A percentile compares a stretch with the other conserved stretches of the same genome.
These are phyloP conservation scores for Danio jaintianensis DNA, from an alignment of 2,797 vertebrate genomes.

Conservation along the genomic window DNA sequence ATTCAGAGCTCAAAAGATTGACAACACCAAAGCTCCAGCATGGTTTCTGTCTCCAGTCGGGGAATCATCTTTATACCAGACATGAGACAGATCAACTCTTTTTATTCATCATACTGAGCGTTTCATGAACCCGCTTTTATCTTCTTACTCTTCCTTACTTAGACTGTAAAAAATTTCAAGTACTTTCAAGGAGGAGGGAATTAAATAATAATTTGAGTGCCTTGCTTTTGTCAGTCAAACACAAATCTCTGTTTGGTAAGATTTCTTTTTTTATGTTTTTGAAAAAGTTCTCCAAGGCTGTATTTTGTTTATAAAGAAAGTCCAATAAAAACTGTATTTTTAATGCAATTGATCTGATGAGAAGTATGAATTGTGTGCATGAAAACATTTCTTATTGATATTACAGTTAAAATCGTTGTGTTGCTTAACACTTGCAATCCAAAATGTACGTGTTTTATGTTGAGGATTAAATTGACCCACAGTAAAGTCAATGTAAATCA, in stretches of 20 bases:
- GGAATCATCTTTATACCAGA: conserved; percentile 40
- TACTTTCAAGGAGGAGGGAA: background rate
- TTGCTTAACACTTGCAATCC: too few species aligned
- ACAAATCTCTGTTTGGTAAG: background rate
- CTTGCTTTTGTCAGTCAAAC: conserved; percentile 23
- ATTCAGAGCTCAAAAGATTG: conserved; percentile 36
- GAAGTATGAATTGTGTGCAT: background rate
- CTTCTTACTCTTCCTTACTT: conserved; percentile 24
- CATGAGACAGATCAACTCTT: conserved; percentile 30
- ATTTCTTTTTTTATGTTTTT: background rate
- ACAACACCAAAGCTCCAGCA: conserved; percentile 23
- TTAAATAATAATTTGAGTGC: background rate
- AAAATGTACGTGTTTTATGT: too few species aligned
- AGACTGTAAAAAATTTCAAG: conserved; percentile 16
- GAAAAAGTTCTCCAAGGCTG: background rate
- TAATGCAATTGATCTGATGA: background rate
- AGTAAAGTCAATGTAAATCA: too few species aligned
- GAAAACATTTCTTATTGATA: background rate
- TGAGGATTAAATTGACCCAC: too few species aligned
- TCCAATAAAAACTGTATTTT: background rate
- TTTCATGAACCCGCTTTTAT: conserved; percentile 36
- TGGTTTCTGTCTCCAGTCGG: conserved; percentile 9
- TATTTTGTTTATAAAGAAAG: background rate
- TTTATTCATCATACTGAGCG: conserved; percentile 30
- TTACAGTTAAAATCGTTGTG: too few species aligned